These are phyloP conservation scores for Phaedon cochleariae DNA, from an alignment of 2,888 invertebrate species.

Conservation along the genomic window DNA sequence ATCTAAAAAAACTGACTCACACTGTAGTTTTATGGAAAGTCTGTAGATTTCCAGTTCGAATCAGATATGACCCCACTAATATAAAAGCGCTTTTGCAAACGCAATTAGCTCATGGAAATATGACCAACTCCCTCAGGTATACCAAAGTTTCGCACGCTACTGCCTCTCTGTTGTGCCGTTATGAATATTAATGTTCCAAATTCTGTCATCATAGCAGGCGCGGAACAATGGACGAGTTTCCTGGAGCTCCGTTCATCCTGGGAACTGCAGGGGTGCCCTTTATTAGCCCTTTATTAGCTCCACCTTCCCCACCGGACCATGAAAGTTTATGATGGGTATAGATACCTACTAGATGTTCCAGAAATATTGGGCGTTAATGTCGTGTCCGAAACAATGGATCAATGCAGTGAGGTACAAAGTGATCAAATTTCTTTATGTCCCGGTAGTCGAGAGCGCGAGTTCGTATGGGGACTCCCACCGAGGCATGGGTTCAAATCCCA, in stretches of 20 bases:
- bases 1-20: no score
- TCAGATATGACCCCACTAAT: no score
- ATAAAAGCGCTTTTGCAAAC: no score
- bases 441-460: no score
- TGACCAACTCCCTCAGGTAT: neutral
- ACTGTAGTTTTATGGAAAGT: no score
- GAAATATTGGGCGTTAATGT: neutral
- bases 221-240: slow-evolving; percentile 51
- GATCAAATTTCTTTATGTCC: no score
- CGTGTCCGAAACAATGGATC: neutral
- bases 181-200: slow-evolving; percentile 53
- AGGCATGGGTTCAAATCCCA: no score
- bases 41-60: no score
- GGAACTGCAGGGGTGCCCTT: slow-evolving; percentile 46
- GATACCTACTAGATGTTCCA: neutral
- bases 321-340: slow-evolving; percentile 13
- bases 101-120: no score
- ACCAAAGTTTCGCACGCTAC: neutral
- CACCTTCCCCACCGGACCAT: slow-evolving; percentile 15
- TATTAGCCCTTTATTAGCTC: slow-evolving; percentile 43
- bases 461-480: no score
- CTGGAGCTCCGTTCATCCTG: slow-evolving; percentile 51
- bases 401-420: neutral
- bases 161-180: slow-evolving; percentile 32
- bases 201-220: slow-evolving; percentile 45